phyloP scores from a whole-genome alignment of 2,113 vertebrate genomes.

The Pycnonotus jocosus region DNA sequence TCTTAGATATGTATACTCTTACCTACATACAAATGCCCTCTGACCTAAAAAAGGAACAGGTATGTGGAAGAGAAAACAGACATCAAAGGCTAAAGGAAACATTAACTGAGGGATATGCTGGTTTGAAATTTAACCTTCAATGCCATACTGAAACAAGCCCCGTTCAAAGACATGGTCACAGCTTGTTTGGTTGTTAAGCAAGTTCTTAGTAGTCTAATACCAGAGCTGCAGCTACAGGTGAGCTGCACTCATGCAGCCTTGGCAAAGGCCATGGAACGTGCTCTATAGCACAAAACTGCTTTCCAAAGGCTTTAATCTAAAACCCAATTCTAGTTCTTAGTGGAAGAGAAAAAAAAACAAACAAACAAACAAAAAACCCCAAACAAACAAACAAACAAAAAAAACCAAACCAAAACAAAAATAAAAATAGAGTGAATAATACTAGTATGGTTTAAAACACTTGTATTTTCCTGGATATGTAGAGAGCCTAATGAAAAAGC shows the following conservation, averaged over 20 bases:
- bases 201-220: not conserved
- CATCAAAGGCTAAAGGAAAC: conserved; percentile 12
- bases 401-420: too few species aligned
- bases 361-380: too few species aligned
- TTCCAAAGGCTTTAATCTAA: not conserved
- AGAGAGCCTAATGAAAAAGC: not conserved
- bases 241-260: not conserved
- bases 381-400: too few species aligned
- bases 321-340: not conserved
- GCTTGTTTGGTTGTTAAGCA: not conserved
- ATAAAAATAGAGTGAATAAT: too few species aligned
- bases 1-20: not conserved
- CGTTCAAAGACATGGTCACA: not conserved
- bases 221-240: not conserved
- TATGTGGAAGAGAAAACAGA: conserved; percentile 32
- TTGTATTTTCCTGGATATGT: not conserved
- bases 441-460: too few species aligned
- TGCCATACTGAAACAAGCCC: not conserved
- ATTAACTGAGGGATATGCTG: not conserved
- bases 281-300: not conserved
- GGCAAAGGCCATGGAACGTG: not conserved
- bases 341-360: not conserved
- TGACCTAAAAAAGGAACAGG: conserved; percentile 40
- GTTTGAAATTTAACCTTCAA: conserved; percentile 3
- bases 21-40: not conserved